Conservation (phyloP, 2,113 vertebrate species). For the Opisthocomus hoazin region DNA sequence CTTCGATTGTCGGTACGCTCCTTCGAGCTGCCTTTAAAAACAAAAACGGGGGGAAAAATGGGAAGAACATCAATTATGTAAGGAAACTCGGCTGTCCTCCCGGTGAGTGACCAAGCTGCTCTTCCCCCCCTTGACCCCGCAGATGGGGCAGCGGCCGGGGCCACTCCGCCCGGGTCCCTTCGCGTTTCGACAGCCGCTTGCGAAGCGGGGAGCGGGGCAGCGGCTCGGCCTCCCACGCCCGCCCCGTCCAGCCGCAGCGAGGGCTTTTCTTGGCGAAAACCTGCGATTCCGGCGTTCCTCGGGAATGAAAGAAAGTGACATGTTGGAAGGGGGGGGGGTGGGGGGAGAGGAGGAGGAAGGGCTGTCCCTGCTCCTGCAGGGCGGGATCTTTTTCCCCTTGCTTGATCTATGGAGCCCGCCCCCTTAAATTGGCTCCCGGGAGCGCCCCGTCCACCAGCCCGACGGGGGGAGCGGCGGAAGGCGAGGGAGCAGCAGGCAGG, state of each 20-base stretch:
- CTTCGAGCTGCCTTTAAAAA: neutral
- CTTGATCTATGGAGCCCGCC: conserved; percentile 36
- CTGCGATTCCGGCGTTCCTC: neutral
- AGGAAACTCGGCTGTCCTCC: neutral
- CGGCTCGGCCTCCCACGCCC: neutral
- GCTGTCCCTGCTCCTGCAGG: neutral
- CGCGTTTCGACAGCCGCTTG: too few species aligned
- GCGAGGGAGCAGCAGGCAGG: conserved; percentile 31
- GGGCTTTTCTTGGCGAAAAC: neutral
- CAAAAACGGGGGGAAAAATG: too few species aligned
- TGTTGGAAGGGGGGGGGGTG: neutral
- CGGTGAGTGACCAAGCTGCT: neutral
- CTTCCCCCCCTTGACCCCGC: neutral
- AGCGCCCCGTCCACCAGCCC: conserved; percentile 29
- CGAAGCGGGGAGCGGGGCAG: neutral
- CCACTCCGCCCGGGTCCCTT: neutral
- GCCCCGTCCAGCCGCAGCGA: neutral
- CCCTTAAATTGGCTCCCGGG: conserved; percentile 47
- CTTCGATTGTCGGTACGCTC: neutral
- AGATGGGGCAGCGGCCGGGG: neutral
- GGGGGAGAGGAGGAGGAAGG: neutral
- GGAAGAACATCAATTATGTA: neutral
- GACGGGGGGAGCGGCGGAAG: conserved; percentile 38
- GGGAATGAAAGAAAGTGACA: conserved; percentile 28
- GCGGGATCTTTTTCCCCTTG: conserved; percentile 9